Evolutionary conservation across 2,113 vertebrate species (phyloP).

Genomic region (Hypocryptadius cinnamomeus): DNA sequence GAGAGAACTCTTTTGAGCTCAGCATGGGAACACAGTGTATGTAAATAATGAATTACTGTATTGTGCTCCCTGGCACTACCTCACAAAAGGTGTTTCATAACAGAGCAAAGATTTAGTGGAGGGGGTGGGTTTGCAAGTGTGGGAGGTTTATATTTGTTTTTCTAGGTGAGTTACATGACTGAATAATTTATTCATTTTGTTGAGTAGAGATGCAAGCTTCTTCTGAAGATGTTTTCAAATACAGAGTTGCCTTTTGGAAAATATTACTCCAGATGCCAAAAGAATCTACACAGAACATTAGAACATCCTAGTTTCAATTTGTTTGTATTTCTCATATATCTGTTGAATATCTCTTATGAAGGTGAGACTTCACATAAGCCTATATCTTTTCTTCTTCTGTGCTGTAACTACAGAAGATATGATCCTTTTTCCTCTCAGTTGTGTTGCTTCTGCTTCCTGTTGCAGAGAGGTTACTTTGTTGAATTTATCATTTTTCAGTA

Average conservation of each 20-base stretch:
- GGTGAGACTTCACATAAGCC: not conserved
- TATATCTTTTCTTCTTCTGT: not conserved
- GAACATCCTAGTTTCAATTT: not conserved
- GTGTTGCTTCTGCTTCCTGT: not conserved
- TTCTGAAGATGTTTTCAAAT: not conserved
- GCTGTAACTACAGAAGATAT: not conserved
- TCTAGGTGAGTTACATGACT: not conserved
- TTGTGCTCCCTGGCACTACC: not conserved
- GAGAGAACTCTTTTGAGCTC: not conserved
- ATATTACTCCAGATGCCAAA: not conserved
- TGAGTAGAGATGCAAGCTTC: not conserved
- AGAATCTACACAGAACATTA: not conserved
- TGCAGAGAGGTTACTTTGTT: not conserved
- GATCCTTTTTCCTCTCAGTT: not conserved
- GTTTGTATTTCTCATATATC: not conserved
- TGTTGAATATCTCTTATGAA: not conserved
- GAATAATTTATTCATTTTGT: not conserved
- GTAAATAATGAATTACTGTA: not conserved
- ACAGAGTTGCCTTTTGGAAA: not conserved
- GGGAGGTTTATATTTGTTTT: not conserved
- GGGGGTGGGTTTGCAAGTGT: not conserved
- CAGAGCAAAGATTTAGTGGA: not conserved
- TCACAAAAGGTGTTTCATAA: not conserved
- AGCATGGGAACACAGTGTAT: not conserved
- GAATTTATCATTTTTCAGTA: not conserved